Evolutionary conservation across 2,888 invertebrate genomes (phyloP).

Genomic region (Alsophila aescularia): DNA sequence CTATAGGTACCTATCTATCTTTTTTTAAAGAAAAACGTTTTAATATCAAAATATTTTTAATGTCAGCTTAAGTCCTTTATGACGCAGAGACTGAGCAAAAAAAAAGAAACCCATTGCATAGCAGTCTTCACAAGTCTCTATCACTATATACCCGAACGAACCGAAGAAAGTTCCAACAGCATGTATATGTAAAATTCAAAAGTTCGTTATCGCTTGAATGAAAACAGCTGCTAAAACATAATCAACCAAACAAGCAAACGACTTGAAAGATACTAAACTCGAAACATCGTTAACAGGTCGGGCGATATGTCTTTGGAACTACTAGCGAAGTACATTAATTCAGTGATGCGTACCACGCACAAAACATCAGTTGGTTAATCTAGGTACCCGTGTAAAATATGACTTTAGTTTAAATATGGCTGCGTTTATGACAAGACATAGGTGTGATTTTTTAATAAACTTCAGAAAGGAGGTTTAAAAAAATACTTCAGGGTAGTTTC

Average conservation of each 20-base stretch:
- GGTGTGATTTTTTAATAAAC: no score
- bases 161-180: no score
- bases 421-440: neutral
- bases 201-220: slow-evolving; percentile 8
- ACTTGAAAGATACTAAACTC: slow-evolving; percentile 11
- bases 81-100: no score
- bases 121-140: no score
- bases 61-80: no score
- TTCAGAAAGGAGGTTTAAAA: no score
- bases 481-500: no score
- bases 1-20: no score
- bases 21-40: no score
- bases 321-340: slow-evolving; percentile 36
- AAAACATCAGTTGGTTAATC: slow-evolving; percentile 32
- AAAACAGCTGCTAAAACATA: slow-evolving; percentile 9
- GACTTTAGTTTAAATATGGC: neutral
- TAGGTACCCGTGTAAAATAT: neutral
- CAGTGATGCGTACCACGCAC: slow-evolving; percentile 30
- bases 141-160: no score
- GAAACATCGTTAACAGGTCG: slow-evolving; percentile 7
- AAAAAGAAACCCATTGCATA: no score
- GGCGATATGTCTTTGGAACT: slow-evolving; percentile 29
- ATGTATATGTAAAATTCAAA: neutral
- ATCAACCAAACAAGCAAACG: slow-evolving; percentile 5
- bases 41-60: no score